Evolutionary conservation across 1,140 invertebrate genomes (phyloP).

Genomic region (Aphaenogaster ashmeadi): DNA sequence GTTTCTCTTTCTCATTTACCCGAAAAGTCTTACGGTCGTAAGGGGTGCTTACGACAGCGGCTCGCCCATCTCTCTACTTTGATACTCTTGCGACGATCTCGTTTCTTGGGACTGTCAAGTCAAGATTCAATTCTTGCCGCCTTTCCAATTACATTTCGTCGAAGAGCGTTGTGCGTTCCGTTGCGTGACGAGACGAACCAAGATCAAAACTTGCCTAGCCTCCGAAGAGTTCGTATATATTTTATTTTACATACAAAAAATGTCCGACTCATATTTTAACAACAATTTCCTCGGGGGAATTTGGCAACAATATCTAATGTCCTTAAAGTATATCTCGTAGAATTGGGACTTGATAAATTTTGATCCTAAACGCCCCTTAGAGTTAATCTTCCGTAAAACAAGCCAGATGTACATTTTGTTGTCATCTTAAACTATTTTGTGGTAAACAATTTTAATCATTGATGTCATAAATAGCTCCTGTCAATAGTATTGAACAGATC

Average conservation of each 20-base stretch:
- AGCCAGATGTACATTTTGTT: neutral
- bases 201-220: constrained; percentile 34
- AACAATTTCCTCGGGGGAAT: neutral
- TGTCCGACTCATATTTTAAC: neutral
- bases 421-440: neutral
- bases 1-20: constrained; percentile 56
- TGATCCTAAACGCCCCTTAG: neutral
- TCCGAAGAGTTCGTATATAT: neutral
- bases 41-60: constrained; percentile 51
- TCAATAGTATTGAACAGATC: neutral
- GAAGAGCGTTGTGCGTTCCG: neutral
- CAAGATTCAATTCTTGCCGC: constrained; percentile 23
- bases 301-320: constrained; percentile 11
- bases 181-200: neutral
- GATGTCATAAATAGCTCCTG: neutral
- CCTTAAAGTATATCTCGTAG: neutral
- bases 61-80: neutral
- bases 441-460: constrained; percentile 7
- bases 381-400: neutral
- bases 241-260: constrained; percentile 16
- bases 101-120: neutral
- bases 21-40: constrained; percentile 9
- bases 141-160: constrained; percentile 20
- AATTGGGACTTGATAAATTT: neutral
- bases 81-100: neutral